Base-by-base conservation (phyloP, 2,113 vertebrate species). In the Stigmatopora argus region DNA sequence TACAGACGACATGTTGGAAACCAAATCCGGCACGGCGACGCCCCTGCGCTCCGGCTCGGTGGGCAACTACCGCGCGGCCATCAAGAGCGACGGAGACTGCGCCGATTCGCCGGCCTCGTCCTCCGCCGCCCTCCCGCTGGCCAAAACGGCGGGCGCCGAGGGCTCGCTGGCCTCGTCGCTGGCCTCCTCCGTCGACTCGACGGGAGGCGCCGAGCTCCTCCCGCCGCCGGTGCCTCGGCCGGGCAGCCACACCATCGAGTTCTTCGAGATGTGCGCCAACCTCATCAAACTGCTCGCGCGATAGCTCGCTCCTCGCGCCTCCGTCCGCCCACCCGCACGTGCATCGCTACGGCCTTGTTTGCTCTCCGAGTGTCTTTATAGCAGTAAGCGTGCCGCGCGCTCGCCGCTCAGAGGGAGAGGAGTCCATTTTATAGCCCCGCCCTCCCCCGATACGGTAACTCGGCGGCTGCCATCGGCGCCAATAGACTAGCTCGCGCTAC, bases 251-350 rank as follows among this genome's bases (percentile, higher is more conserved):
- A 97, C 95, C 59, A 98, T 98, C 77, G 96, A 99, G 71, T 99
- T 99, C 77, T 99, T 99, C 78, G 97, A 99, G 90, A 99, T 98
- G 95, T 99, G 96, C 83, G 97, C 97, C 66, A 98, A 99, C 88
- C 93, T 99, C 83, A 99, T 99, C 90, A 98, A 98, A 92, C 92
- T 99, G 85, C 95, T 99, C 88, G 96, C 97, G 87, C 96, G 96
- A 79, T 99, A 94, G 92, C 89, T 89, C 68, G 73, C 80, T 81
- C 84, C 78, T 75, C 83, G 78, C n/a, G 4, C n/a, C 8, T 3
- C 3, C 8, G 3, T 9, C 9, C 49, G 3, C 78, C 9, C 49
- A 0, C 78, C 8, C 49, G 5, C 49, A 12, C 19, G 9, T 19
- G 8, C 80, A 83, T 85, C 88, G 83, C 89, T 88, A 61, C 23